phyloP scores from a whole-genome alignment of 2,113 vertebrate genomes.

The Herpailurus yagouaroundi region DNA sequence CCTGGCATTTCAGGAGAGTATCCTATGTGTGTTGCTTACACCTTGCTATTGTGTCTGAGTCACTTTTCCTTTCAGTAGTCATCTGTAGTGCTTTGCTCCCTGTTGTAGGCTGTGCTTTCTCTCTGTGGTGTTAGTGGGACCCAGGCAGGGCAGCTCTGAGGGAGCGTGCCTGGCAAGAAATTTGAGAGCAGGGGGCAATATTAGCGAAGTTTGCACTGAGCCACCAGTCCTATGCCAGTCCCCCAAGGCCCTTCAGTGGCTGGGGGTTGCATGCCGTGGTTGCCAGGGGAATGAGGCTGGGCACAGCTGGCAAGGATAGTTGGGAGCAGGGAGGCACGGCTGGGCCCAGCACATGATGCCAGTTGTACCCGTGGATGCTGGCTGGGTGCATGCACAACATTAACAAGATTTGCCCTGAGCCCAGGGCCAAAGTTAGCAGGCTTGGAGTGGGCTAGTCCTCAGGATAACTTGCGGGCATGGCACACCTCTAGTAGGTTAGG shows the following conservation, averaged over 20 bases:
- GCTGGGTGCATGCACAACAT: not conserved
- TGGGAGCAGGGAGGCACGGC: too few relatives aligned
- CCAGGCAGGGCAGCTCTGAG: too few relatives aligned
- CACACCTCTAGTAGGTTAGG: not conserved
- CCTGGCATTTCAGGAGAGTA: too few relatives aligned
- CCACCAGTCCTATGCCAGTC: not conserved
- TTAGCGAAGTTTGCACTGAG: not conserved
- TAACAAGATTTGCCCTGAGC: not conserved
- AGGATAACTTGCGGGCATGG: not conserved
- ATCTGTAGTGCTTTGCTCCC: too few relatives aligned
- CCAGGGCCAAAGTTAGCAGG: not conserved
- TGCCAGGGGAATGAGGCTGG: not conserved
- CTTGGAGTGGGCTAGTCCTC: not conserved
- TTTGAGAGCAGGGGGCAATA: not conserved
- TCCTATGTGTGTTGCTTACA: too few relatives aligned
- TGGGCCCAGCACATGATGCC: not conserved
- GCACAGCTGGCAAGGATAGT: not conserved
- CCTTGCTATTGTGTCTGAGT: too few relatives aligned
- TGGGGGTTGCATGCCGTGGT: not conserved
- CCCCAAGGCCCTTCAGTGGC: not conserved
- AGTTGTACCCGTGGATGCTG: not conserved
- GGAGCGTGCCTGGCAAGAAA: not conserved
- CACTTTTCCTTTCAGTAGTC: too few relatives aligned
- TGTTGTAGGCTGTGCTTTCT: too few relatives aligned
- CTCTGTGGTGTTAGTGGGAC: too few relatives aligned